phyloP scores from a whole-genome alignment of 2,888 invertebrate species.

The Cyclophora punctaria region DNA sequence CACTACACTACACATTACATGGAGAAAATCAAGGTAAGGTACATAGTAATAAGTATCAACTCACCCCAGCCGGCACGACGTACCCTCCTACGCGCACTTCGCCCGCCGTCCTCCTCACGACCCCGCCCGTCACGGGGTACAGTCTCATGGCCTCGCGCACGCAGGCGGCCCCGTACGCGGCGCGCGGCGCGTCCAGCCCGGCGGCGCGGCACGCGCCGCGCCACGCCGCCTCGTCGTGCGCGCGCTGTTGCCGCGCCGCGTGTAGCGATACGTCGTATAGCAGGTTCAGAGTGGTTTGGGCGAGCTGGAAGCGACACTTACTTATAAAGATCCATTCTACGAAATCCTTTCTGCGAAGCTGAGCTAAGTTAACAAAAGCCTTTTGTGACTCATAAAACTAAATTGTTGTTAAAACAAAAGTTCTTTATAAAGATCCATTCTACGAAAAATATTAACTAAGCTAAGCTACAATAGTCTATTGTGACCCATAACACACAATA shows the following conservation, averaged over 20 bases:
- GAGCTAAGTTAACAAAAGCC: no score
- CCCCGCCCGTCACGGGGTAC: conserved; percentile 61
- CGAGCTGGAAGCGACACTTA: conserved; percentile 34
- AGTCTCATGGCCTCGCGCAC: conserved; percentile 52
- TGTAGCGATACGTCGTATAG: conserved; percentile 60
- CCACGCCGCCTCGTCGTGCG: conserved; percentile 59
- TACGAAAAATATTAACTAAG: no score
- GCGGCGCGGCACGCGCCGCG: conserved; percentile 41
- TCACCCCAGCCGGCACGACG: conserved; percentile 58
- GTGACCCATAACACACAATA: no score
- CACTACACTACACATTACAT: no score
- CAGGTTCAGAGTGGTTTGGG: conserved; percentile 57
- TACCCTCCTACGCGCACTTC: conserved; percentile 51
- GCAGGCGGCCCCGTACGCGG: conserved; percentile 49
- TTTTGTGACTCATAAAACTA: no score
- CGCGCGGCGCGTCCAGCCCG: conserved; percentile 31
- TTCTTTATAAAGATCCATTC: no score
- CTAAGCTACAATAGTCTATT: no score
- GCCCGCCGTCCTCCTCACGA: conserved; percentile 46
- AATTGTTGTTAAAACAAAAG: no score
- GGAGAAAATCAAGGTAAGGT: no score
- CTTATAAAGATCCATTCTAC: no score
- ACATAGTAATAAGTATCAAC: conserved; percentile 13
- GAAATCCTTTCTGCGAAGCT: no score
- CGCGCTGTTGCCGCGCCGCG: conserved; percentile 60